phyloP scores from a whole-genome alignment of 2,888 invertebrate genomes.

The Trichacis sp. region DNA sequence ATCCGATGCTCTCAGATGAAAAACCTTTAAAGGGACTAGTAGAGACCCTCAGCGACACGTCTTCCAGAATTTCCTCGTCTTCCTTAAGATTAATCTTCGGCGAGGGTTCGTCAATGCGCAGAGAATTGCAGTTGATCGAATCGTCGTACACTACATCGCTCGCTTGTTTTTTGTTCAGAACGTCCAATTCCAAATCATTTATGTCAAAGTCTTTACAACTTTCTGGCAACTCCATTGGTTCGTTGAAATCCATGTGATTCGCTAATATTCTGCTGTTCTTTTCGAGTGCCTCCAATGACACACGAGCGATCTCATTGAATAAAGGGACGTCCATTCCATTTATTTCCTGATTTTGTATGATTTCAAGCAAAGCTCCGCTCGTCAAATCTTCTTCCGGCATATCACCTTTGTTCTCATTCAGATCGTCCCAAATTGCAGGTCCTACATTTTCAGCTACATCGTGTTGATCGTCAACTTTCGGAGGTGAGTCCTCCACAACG shows the following conservation, averaged over 20 bases:
- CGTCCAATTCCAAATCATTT: constrained; percentile 15
- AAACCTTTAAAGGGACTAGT: constrained; percentile 53
- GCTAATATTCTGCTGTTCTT: constrained; percentile 19
- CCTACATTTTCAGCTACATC: not conserved
- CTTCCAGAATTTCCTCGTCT: constrained; percentile 30
- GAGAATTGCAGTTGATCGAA: constrained; percentile 37
- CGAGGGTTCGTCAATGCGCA: constrained; percentile 21
- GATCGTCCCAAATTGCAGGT: not conserved
- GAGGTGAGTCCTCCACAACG: not conserved
- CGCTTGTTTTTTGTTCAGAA: constrained; percentile 20
- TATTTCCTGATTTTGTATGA: constrained; percentile 38
- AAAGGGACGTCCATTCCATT: constrained; percentile 34
- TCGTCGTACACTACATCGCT: constrained; percentile 37
- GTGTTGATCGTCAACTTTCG: not conserved
- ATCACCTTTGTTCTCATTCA: not conserved
- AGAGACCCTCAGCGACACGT: constrained; percentile 28
- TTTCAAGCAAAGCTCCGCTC: constrained; percentile 45
- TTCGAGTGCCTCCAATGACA: constrained; percentile 14
- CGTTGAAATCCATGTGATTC: constrained; percentile 25
- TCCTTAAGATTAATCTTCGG: constrained; percentile 37
- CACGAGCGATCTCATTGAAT: constrained; percentile 35
- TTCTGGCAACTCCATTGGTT: constrained; percentile 24
- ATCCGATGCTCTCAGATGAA: constrained; percentile 24
- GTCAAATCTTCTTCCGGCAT: constrained; percentile 2
- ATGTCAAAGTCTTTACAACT: constrained; percentile 28